These are phyloP conservation scores for Meloidogyne chitwoodi DNA, from an alignment of 1,140 invertebrate species.

Conservation along the genomic window DNA sequence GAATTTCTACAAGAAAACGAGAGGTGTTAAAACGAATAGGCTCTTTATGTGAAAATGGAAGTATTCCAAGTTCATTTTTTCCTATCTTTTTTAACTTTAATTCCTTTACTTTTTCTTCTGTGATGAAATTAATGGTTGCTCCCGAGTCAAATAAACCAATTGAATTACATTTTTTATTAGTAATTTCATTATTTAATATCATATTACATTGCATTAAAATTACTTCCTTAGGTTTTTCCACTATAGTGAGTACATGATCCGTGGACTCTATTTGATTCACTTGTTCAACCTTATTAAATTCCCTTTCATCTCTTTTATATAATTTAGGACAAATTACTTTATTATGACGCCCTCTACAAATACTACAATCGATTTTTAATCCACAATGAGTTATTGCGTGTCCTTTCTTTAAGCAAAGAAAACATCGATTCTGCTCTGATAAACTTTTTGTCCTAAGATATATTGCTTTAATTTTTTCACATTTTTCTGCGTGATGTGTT, in stretches of 20 bases:
- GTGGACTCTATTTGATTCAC: background rate
- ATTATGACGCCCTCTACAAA: background rate
- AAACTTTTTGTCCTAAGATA: background rate
- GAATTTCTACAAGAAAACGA: background rate
- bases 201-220: background rate
- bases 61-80: background rate
- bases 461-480: background rate
- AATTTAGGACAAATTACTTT: background rate
- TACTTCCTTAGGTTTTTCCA: background rate
- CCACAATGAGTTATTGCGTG: background rate
- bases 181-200: background rate
- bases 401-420: background rate
- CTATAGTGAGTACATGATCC: background rate
- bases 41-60: background rate
- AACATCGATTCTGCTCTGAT: background rate
- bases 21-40: background rate
- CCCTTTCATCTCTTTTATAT: background rate
- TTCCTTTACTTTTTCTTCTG: background rate
- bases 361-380: background rate
- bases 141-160: constrained; percentile 1
- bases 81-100: background rate
- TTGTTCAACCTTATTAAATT: background rate
- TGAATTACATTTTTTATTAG: background rate
- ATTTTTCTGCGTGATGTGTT: background rate
- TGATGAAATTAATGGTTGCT: background rate